Conservation (phyloP, 2,797 vertebrate species). For the Paguma larvata region DNA sequence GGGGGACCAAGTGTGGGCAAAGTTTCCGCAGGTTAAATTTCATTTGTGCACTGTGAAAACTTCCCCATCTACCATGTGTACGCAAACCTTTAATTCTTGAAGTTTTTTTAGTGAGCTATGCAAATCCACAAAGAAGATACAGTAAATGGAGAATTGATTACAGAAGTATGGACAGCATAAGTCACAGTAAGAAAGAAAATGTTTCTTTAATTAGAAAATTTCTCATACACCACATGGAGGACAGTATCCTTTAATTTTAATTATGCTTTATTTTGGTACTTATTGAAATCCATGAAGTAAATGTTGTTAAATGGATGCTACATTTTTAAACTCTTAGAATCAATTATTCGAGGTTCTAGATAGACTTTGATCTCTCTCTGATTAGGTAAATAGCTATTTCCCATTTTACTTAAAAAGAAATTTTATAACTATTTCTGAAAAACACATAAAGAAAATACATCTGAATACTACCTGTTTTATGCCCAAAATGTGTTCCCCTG, state of each 20-base stretch:
- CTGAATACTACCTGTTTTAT: neutral
- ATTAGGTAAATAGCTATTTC: neutral
- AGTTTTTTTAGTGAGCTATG: neutral
- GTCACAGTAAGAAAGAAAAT: neutral
- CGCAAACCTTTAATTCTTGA: neutral
- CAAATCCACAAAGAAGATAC: neutral
- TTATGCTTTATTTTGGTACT: neutral
- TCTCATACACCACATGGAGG: neutral
- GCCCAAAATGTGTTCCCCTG: neutral
- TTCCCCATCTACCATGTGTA: accelerated
- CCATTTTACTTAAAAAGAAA: neutral
- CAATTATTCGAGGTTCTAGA: neutral
- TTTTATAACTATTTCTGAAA: neutral
- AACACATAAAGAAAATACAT: neutral
- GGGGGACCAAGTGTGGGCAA: neutral
- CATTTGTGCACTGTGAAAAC: neutral
- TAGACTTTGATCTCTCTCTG: neutral
- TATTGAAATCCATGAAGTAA: neutral
- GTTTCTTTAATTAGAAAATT: neutral
- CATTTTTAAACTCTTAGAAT: neutral
- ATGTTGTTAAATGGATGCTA: neutral
- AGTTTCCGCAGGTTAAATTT: neutral
- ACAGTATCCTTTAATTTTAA: neutral
- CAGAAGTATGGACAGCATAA: neutral
- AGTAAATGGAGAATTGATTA: neutral